A percentile compares a stretch with the other conserved stretches of the same genome.
These are phyloP conservation scores for Oasisia sp. DNA, from an alignment of 2,888 invertebrate genomes.

Conservation along the genomic window DNA sequence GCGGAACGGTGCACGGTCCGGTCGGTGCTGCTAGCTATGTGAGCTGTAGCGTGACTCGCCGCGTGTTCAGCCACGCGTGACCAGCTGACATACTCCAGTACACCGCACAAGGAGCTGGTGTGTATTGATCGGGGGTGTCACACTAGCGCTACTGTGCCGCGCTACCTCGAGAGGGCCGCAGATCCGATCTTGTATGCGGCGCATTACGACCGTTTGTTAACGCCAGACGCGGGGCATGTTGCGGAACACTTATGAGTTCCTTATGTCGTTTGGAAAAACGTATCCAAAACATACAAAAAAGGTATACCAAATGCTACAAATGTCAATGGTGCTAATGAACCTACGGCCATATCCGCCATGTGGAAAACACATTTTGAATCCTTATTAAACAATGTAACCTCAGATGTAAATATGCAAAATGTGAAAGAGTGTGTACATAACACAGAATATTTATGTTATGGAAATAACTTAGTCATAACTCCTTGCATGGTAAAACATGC, in stretches of 20 bases:
- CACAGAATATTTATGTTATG: too few relatives aligned
- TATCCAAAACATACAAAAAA: too few relatives aligned
- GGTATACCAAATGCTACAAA: too few relatives aligned
- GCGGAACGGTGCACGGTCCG: background rate
- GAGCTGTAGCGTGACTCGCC: background rate
- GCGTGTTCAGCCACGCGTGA: background rate
- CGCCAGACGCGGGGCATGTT: background rate
- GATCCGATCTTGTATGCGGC: background rate
- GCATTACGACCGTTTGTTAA: background rate
- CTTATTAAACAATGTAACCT: too few relatives aligned
- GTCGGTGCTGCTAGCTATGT: background rate
- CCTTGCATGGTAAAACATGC: too few relatives aligned
- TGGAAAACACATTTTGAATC: too few relatives aligned
- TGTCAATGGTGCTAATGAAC: too few relatives aligned
- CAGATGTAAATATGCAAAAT: too few relatives aligned
- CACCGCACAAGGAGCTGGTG: background rate
- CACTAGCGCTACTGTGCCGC: background rate
- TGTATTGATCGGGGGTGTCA: background rate
- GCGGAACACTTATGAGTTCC: background rate
- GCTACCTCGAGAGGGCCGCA: background rate
- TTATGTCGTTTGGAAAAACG: too few relatives aligned
- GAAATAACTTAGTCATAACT: too few relatives aligned
- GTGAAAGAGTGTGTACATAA: too few relatives aligned
- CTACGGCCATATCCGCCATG: too few relatives aligned
- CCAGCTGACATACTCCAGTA: background rate